phyloP scores from a whole-genome alignment of 2,888 invertebrate genomes.

The Drosophila cyrtoloma region DNA sequence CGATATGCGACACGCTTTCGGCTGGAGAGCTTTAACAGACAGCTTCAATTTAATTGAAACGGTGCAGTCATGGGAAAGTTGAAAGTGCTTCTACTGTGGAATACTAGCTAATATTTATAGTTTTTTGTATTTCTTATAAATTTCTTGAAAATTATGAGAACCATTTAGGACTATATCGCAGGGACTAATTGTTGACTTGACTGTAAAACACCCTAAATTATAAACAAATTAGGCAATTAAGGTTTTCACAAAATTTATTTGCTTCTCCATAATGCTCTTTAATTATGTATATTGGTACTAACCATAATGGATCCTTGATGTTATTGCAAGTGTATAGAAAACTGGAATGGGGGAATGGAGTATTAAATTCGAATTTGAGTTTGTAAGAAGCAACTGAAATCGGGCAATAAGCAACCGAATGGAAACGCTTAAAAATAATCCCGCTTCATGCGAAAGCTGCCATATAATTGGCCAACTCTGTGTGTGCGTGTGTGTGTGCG shows the following conservation, averaged over 20 bases:
- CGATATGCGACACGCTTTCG: slow-evolving; percentile 47
- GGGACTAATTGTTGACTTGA: neutral
- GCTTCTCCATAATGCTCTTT: neutral
- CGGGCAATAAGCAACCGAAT: slow-evolving; percentile 17
- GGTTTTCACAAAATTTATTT: neutral
- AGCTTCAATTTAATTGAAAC: slow-evolving; percentile 46
- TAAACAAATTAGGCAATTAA: neutral
- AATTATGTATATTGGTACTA: neutral
- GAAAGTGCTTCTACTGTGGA: neutral
- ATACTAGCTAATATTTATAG: neutral
- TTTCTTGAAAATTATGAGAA: no score
- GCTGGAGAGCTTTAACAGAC: slow-evolving; percentile 29
- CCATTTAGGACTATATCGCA: neutral
- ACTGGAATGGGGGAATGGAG: neutral
- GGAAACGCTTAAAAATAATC: slow-evolving; percentile 61
- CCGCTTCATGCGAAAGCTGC: slow-evolving; percentile 46
- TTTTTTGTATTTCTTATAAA: neutral
- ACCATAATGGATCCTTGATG: neutral
- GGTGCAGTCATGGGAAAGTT: neutral
- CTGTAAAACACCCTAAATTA: neutral
- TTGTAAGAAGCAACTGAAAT: slow-evolving; percentile 27
- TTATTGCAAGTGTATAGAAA: neutral
- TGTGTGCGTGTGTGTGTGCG: slow-evolving; percentile 10
- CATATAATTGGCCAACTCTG: slow-evolving; percentile 46
- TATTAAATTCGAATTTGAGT: slow-evolving; percentile 30